Percentiles rank a stretch among this genome's conserved stretches.
Evolutionary conservation across 2,888 invertebrate genomes (phyloP).

Genomic region (Agonopterix subpropinquella): DNA sequence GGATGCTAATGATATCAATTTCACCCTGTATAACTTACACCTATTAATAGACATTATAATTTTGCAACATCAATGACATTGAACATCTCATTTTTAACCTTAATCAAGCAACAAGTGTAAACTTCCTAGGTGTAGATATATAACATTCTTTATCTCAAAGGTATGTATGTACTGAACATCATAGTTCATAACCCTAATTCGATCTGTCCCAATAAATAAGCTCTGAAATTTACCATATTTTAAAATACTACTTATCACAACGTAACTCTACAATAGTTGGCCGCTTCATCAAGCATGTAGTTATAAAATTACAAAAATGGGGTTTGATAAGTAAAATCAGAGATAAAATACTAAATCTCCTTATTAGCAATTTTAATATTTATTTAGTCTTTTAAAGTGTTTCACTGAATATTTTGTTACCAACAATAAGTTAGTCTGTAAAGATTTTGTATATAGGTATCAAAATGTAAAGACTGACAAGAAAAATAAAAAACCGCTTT

Average conservation of each 20-base stretch:
- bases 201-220: conserved; percentile 24
- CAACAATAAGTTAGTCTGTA: conserved; percentile 5
- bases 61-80: conserved; percentile 19
- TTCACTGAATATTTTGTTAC: conserved; percentile 7
- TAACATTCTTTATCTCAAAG: conserved; percentile 10
- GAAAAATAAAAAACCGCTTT: background rate
- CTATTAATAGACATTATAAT: conserved; percentile 9
- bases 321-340: conserved; percentile 15
- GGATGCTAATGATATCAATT: no score
- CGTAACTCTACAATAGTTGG: conserved; percentile 31
- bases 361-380: conserved; percentile 1
- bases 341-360: conserved; percentile 10
- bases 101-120: conserved; percentile 17
- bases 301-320: conserved; percentile 24
- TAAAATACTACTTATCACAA: conserved; percentile 37
- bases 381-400: conserved; percentile 8
- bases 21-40: no score
- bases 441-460: conserved; percentile 20
- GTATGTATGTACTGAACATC: background rate
- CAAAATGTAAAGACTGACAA: conserved; percentile 13
- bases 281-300: conserved; percentile 23
- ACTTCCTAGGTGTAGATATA: conserved; percentile 9
- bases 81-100: conserved; percentile 6
- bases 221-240: conserved; percentile 23
- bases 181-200: conserved; percentile 16